A percentile compares a stretch with the other conserved stretches of the same genome.
These are phyloP conservation scores for Xanthia togata DNA, from an alignment of 2,888 invertebrate genomes.

Conservation along the genomic window DNA sequence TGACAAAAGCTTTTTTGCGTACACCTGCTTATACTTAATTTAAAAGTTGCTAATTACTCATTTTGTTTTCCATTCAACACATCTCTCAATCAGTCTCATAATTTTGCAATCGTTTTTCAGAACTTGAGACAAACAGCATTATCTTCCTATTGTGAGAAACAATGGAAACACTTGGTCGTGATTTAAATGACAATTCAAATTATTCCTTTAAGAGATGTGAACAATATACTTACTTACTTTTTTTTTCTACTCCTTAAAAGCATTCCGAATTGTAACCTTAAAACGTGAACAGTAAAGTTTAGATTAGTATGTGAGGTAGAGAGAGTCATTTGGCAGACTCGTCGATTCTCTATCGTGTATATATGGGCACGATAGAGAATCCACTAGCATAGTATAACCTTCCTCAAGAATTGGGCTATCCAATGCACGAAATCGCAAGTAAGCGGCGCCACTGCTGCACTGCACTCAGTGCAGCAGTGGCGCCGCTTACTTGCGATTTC, in stretches of 20 bases:
- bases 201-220: constrained; percentile 27
- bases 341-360: neutral
- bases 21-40: no score
- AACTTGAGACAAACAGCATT: neutral
- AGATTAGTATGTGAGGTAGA: constrained; percentile 6
- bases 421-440: no score
- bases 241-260: neutral
- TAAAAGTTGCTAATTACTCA: neutral
- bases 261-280: constrained; percentile 12
- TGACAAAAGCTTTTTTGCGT: no score
- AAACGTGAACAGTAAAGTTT: neutral
- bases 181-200: constrained; percentile 9
- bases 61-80: neutral
- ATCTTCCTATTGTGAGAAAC: neutral
- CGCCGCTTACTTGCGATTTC: no score
- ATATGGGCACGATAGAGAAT: no score
- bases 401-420: no score
- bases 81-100: neutral
- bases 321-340: neutral
- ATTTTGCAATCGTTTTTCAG: neutral
- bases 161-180: neutral
- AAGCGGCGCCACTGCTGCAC: no score
- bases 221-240: constrained; percentile 19
- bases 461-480: no score
- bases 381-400: no score